A percentile compares a stretch with the other conserved stretches of the same genome.
Evolutionary conservation across 2,797 vertebrate genomes (phyloP).

Genomic region (Enteromius fasciolatus): DNA sequence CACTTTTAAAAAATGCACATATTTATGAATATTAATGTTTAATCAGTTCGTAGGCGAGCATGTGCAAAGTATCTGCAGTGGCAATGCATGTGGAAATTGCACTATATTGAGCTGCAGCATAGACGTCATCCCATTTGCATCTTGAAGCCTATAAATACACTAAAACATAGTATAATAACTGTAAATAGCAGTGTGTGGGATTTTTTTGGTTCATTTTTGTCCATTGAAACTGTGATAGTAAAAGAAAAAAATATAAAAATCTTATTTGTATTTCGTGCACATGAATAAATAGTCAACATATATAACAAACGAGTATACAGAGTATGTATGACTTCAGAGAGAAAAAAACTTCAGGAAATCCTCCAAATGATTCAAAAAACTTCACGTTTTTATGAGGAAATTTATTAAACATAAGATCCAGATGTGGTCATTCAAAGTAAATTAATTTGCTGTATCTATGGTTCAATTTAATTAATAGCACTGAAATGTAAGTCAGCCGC

Average conservation of each 20-base stretch:
- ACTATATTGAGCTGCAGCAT: constrained; percentile 1
- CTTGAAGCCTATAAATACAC: not conserved
- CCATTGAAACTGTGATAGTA: not conserved
- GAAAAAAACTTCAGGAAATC: not conserved
- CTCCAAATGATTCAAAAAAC: not conserved
- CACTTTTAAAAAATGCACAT: constrained; percentile 14
- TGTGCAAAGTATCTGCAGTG: not conserved
- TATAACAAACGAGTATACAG: not conserved
- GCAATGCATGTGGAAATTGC: not conserved
- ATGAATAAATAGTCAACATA: not conserved
- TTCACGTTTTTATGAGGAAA: not conserved
- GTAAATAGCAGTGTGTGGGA: not conserved
- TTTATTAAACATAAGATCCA: not conserved
- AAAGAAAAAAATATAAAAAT: not conserved
- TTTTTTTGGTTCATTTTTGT: not conserved
- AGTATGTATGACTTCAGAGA: not conserved
- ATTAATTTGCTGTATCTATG: not conserved
- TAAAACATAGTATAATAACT: not conserved
- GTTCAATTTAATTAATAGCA: not conserved
- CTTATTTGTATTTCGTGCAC: not conserved
- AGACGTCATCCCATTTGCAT: not conserved
- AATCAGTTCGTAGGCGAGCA: constrained; percentile 14
- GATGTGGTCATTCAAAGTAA: not conserved
- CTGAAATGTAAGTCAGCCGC: not conserved
- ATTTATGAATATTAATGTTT: constrained; percentile 48